phyloP scores from a whole-genome alignment of 2,113 vertebrate genomes.

The Bettongia penicillata region DNA sequence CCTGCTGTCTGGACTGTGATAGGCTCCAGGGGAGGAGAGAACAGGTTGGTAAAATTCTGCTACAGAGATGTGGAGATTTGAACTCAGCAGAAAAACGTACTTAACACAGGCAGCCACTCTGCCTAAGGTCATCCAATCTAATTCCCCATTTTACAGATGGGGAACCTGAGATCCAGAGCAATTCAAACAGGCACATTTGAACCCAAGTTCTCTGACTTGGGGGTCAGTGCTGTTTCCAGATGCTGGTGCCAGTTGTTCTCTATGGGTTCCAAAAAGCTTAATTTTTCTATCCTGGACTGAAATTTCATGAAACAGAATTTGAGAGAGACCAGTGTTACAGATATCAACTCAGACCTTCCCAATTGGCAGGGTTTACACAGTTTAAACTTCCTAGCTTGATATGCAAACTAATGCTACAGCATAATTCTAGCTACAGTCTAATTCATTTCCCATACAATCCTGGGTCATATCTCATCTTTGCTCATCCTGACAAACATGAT shows the following conservation, averaged over 20 bases:
- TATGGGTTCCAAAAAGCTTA: neutral
- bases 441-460: neutral
- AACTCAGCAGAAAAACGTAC: neutral
- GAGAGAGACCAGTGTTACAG: neutral
- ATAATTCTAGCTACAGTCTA: neutral
- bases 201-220: neutral
- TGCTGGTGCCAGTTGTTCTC: neutral
- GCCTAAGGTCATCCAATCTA: neutral
- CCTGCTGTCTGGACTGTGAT: neutral
- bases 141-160: neutral
- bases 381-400: neutral
- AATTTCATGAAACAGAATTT: neutral
- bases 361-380: neutral
- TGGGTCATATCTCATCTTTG: neutral
- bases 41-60: neutral
- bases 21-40: neutral
- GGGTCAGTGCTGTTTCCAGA: neutral
- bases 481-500: neutral
- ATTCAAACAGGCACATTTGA: neutral
- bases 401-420: neutral
- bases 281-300: neutral
- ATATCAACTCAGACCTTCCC: neutral
- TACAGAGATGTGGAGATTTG: neutral
- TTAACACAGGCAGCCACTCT: neutral
- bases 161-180: neutral